These are phyloP conservation scores for Thumatha senex DNA, from an alignment of 2,888 invertebrate species.

Conservation along the genomic window DNA sequence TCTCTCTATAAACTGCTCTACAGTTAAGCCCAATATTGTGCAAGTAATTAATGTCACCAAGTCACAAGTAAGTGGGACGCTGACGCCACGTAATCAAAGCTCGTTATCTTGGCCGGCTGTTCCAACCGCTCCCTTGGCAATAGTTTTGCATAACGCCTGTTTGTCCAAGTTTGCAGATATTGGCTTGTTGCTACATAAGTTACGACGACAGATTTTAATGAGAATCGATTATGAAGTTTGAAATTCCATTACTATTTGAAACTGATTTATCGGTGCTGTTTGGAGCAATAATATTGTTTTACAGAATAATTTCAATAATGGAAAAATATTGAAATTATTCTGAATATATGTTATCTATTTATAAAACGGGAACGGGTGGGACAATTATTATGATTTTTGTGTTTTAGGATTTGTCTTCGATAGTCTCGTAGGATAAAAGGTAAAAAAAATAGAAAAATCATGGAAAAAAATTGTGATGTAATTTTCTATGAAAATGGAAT, in stretches of 20 bases:
- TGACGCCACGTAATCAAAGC: not conserved
- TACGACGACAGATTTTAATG: not conserved
- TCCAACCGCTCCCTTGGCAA: not conserved
- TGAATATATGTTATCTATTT: no score
- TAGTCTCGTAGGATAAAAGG: no score
- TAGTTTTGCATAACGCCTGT: not conserved
- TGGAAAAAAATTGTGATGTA: no score
- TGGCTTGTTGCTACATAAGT: slow-evolving; percentile 1
- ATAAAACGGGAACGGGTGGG: no score
- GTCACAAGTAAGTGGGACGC: not conserved
- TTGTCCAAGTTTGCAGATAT: not conserved
- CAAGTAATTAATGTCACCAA: not conserved
- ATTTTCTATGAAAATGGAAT: no score
- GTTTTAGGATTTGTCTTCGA: no score
- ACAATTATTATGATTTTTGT: no score
- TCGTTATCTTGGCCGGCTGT: not conserved
- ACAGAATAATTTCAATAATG: no score
- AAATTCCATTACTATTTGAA: not conserved
- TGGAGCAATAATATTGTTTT: no score
- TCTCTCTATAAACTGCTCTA: not conserved
- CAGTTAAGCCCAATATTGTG: not conserved
- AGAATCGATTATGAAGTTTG: not conserved
- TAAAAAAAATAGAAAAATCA: no score
- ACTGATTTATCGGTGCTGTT: no score
- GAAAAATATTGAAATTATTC: no score